Evolutionary conservation across 2,113 vertebrate genomes (phyloP), one percentile per base, ranked within the genome.

Genomic region (Pundamilia nyererei): DNA sequence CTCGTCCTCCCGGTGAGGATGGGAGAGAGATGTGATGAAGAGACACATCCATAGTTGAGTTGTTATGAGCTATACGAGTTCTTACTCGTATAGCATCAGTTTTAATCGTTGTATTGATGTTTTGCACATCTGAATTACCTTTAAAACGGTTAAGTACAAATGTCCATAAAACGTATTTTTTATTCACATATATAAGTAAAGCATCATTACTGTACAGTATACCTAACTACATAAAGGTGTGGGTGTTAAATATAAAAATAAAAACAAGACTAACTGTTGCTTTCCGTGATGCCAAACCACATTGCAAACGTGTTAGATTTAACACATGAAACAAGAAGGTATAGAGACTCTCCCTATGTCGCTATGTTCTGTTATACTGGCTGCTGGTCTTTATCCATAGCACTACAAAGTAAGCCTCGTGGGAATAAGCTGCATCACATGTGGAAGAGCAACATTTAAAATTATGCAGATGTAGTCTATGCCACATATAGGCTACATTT

Each of bases 261-360:
- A 77, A 49, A 75, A 75, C 15, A 75, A 77, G 45, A 31, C 72
- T 49, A 77, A 17, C 26, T 77, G 45, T 19, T 77, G 6, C 26
- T 51, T 7, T 75, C 24, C 1, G 1, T 49, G 42, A 49, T 31
- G 24, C 42, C 24, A 49, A 11, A 75, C 40, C 70, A 49, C 70
- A 5, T 47, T 77, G 17, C 10, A 51, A n/a, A 77, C 2, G 17
- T 31, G 10, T 51, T 51, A 51, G 45, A 31, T 77, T 49, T 77
- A 51, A 47, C 26, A n/a, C 45, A n/a, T 77, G 42, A 77, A 31
- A 49, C 26, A 8, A 19, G 24, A 77, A 49, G 15, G 68, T 26
- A 75, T 29, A 19, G 15, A 29, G 26, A 7, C 0, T 77, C 42
- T 49, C 72, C 11, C 3, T 0, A n/a, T 77, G 42, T 77, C 7